Base-by-base conservation (phyloP, 2,113 vertebrate species). In the Gambusia affinis region DNA sequence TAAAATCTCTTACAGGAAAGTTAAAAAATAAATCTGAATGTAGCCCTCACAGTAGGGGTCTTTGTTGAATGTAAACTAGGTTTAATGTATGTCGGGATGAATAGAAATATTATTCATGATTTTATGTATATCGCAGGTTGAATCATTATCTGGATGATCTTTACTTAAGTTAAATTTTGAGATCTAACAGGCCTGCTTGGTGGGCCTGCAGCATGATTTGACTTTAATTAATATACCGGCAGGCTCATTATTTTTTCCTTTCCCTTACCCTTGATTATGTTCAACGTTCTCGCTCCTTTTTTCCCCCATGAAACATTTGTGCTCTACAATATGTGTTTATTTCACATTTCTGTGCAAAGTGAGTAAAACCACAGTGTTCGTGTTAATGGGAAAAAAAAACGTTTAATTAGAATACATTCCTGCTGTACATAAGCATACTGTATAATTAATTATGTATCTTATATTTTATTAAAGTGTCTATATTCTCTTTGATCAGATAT, bases 401-500 rank as follows among this genome's bases (percentile, higher is more conserved):
- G 83, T 90, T 92, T 92, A 88, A 93, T 92, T 91, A 91, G 83
- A 81, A 81, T 87, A 79, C 84, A 86, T 79, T 81, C 78, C 44
- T 82, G 91, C 91, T 93, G 93, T 93, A 93, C 89, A 93, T 93
- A 91, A 67, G 81, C 72, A 60, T 80, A 85, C 88, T 93, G 91
- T 93, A 92, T 85, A 84, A 92, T 94, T 84, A 90, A 92, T 92
- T 92, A 93, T 94, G 90, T 88, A 93, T 91, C 90, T 81, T 87
- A 92, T 92, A 91, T 93, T 94, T 92, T 89, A 95, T 94, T 94
- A 94, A 94, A 94, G 88, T 93, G 83, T 93, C 90, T 93, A 82
- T 91, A 94, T 94, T 94, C 92, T 80, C 89, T 94, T 94, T 94
- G 92, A 93, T 94, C 87, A 81, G 78, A 70, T 67, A n/a, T 75